Evolutionary conservation across 2,113 vertebrate genomes (phyloP).

Genomic region (Rhinogobius similis): DNA sequence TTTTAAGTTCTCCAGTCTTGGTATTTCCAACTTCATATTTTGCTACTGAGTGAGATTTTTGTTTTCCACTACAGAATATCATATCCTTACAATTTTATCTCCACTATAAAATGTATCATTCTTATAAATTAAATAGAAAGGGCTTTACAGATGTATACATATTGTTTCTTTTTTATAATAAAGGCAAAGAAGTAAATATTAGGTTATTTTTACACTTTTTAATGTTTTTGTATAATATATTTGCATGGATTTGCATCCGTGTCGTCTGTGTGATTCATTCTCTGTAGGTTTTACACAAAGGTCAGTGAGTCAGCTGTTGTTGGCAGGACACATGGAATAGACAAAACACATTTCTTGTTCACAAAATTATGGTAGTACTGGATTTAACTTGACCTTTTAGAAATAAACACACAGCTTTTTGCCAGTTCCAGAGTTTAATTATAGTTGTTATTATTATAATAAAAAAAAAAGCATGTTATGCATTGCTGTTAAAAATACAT

Average conservation of each 20-base stretch:
- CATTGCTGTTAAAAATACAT: too few relatives aligned
- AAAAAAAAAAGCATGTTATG: not conserved
- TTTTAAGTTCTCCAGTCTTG: not conserved
- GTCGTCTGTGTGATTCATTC: not conserved
- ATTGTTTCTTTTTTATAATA: too few relatives aligned
- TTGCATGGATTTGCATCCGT: not conserved
- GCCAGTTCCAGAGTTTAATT: not conserved
- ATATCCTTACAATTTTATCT: not conserved
- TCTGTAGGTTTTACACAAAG: not conserved
- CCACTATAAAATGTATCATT: not conserved
- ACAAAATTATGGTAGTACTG: not conserved
- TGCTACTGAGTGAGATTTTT: not conserved
- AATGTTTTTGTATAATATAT: too few relatives aligned
- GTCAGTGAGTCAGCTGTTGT: conserved; percentile 2
- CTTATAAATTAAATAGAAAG: too few relatives aligned
- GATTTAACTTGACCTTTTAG: not conserved
- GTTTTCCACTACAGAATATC: not conserved
- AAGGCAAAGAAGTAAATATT: too few relatives aligned
- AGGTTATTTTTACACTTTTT: too few relatives aligned
- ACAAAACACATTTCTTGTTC: not conserved
- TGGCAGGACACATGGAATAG: not conserved
- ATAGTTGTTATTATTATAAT: too few relatives aligned
- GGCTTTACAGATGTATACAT: too few relatives aligned
- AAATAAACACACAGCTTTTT: not conserved
- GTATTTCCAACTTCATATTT: not conserved